phyloP scores from a whole-genome alignment of 2,797 vertebrate genomes.

The Glyptemys insculpta region DNA sequence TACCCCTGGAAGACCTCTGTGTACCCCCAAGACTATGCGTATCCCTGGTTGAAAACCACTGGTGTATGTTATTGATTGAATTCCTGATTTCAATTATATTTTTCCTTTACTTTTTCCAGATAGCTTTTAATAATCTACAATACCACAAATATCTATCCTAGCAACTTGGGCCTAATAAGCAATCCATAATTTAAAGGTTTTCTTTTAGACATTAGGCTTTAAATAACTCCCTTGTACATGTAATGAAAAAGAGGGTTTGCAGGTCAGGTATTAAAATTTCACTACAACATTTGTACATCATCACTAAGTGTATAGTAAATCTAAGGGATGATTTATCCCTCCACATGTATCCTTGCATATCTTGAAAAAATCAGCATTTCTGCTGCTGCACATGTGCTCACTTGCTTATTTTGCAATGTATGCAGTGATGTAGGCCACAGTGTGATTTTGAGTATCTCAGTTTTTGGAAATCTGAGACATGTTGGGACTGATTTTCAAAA shows the following conservation, averaged over 20 bases:
- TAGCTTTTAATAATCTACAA: constrained; percentile 39
- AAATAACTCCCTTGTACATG: background rate
- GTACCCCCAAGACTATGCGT: too few relatives aligned
- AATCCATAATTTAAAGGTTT: background rate
- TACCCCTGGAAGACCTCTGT: too few relatives aligned
- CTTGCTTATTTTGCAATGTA: too few relatives aligned
- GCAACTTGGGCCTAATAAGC: constrained; percentile 1
- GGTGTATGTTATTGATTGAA: background rate
- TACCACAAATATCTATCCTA: background rate
- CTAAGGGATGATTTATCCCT: background rate
- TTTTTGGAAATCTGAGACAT: background rate
- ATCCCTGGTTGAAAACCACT: too few relatives aligned
- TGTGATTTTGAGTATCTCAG: background rate
- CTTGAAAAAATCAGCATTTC: background rate
- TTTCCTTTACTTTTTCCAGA: background rate
- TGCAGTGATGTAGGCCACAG: background rate
- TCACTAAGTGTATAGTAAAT: background rate
- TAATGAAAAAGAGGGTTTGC: background rate
- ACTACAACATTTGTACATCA: background rate
- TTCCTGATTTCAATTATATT: background rate
- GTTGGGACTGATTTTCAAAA: background rate
- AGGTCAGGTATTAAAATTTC: background rate
- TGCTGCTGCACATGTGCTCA: background rate
- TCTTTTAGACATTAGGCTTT: background rate
- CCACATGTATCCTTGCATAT: rapidly evolving